phyloP scores from a whole-genome alignment of 2,888 invertebrate genomes.

The Parasteatoda lunata region DNA sequence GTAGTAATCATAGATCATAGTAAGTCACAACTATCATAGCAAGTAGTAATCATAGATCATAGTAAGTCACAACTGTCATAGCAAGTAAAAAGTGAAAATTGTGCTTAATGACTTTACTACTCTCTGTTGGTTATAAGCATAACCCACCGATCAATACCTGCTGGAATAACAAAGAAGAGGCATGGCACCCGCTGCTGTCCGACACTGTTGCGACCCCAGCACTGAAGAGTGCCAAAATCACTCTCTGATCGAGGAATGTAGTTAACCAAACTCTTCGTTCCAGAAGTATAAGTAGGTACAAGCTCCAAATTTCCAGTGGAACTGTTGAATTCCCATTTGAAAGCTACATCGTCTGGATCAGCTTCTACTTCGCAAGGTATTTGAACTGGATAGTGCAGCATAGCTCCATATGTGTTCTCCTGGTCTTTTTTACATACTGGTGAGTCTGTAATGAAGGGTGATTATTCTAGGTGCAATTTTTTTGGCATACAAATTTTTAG shows the following conservation, averaged over 20 bases:
- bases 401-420: slow-evolving; percentile 69
- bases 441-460: slow-evolving; percentile 43
- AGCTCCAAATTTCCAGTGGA: slow-evolving; percentile 59
- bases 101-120: neutral
- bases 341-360: slow-evolving; percentile 78
- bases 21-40: no score
- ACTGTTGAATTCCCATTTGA: slow-evolving; percentile 92
- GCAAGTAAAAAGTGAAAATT: no score
- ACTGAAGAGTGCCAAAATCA: slow-evolving; percentile 71
- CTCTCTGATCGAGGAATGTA: slow-evolving; percentile 71
- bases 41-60: no score
- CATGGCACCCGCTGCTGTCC: slow-evolving; percentile 71
- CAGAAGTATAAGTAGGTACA: slow-evolving; percentile 54
- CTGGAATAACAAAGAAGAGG: slow-evolving; percentile 71
- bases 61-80: no score
- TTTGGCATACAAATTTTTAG: no score
- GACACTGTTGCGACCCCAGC: slow-evolving; percentile 71
- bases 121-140: neutral
- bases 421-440: slow-evolving; percentile 70
- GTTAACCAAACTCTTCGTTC: slow-evolving; percentile 68
- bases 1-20: no score
- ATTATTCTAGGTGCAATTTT: neutral
- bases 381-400: slow-evolving; percentile 69
- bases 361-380: slow-evolving; percentile 74
- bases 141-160: slow-evolving; percentile 66